Conservation (phyloP, 2,113 vertebrate genomes). For the Notothenia rossii region DNA sequence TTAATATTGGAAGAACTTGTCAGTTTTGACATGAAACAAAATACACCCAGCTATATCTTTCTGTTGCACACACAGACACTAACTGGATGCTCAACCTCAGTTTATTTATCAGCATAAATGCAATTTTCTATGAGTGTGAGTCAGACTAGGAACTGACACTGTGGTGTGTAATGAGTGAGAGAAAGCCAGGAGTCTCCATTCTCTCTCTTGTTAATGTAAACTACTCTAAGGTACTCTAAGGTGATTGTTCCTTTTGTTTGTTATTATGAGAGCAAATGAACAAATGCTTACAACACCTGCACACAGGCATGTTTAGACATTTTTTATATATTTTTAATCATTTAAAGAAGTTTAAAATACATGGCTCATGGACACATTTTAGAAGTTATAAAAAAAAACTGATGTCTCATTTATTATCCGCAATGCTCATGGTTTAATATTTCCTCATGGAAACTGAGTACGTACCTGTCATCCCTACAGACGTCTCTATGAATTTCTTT, state of each 20-base stretch:
- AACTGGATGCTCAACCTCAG: conserved; percentile 6
- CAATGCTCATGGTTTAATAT: conserved; percentile 1
- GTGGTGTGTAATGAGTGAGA: conserved; percentile 7
- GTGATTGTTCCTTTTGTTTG: conserved; percentile 25
- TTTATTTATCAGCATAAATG: conserved; percentile 44
- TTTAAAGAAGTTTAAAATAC: background rate
- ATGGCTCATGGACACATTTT: background rate
- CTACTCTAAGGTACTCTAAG: background rate
- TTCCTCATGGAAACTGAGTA: background rate
- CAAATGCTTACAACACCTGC: background rate
- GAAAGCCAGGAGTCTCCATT: background rate
- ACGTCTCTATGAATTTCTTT: background rate
- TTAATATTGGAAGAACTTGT: conserved; percentile 52
- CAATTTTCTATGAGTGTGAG: conserved; percentile 32
- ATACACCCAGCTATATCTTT: conserved; percentile 2
- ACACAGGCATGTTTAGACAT: background rate
- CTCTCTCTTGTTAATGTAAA: background rate
- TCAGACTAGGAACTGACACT: conserved; percentile 19
- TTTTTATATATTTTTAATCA: background rate
- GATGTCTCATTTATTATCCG: background rate
- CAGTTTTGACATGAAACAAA: conserved; percentile 17
- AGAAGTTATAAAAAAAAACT: background rate
- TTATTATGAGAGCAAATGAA: background rate
- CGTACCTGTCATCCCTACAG: conserved; percentile 2
- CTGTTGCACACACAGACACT: background rate